Evolutionary conservation across 2,888 invertebrate species (phyloP).

Genomic region (Drosophila borealis): DNA sequence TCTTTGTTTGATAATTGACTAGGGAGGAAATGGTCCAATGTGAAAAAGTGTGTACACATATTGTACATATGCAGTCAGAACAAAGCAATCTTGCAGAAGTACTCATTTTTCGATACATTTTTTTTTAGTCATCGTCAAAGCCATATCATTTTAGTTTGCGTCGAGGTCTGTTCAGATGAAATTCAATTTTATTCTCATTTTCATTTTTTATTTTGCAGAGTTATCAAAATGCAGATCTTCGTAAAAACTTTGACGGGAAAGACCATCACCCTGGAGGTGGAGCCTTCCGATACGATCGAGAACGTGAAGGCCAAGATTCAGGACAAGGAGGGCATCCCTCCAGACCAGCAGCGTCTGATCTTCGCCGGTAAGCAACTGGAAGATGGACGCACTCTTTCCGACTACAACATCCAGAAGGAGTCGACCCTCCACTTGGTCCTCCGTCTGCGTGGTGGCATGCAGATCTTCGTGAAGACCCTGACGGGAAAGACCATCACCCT

Average conservation of each 20-base stretch:
- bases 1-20: slow-evolving; percentile 10
- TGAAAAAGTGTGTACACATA: not conserved
- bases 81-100: slow-evolving; percentile 26
- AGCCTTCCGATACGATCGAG: slow-evolving; percentile 66
- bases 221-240: slow-evolving; percentile 77
- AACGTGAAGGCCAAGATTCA: slow-evolving; percentile 71
- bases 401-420: slow-evolving; percentile 90
- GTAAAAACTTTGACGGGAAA: slow-evolving; percentile 75
- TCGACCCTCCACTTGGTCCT: slow-evolving; percentile 86
- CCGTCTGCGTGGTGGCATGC: slow-evolving; percentile 76
- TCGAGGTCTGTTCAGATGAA: slow-evolving; percentile 9
- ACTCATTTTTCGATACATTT: not conserved
- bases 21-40: slow-evolving; percentile 12
- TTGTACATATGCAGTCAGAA: not conserved
- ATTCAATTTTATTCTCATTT: slow-evolving; percentile 18
- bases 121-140: not conserved
- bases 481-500: slow-evolving; percentile 72
- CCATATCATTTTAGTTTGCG: not conserved
- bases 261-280: slow-evolving; percentile 72
- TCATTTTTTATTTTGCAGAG: slow-evolving; percentile 42
- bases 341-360: slow-evolving; percentile 74
- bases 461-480: slow-evolving; percentile 79
- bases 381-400: slow-evolving; percentile 89
- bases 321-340: slow-evolving; percentile 73
- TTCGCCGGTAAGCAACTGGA: slow-evolving; percentile 95